A percentile compares a stretch with the other conserved stretches of the same genome.
These are phyloP conservation scores for Cyphomyrmex costatus DNA, from an alignment of 1,140 invertebrate genomes.

Conservation along the genomic window DNA sequence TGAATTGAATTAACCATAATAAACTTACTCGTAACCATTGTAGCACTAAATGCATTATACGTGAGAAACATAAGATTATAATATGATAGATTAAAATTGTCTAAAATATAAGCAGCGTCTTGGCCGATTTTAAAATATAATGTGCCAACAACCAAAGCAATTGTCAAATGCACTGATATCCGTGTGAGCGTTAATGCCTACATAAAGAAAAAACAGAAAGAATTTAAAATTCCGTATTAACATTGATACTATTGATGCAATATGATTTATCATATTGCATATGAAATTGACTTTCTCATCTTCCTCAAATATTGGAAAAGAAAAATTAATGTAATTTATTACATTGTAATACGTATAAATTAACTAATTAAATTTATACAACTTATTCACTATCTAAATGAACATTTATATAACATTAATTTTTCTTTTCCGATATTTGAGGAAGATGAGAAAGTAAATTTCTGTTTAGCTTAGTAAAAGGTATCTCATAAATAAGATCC, in stretches of 20 bases:
- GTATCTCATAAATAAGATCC: constrained; percentile 12
- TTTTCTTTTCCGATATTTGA: not conserved
- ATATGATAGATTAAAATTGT: constrained; percentile 93
- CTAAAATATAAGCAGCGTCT: constrained; percentile 91
- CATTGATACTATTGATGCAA: not conserved
- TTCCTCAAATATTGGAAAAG: no score
- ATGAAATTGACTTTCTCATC: no score
- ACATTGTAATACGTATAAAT: no score
- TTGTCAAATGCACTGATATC: constrained; percentile 91
- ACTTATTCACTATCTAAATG: not conserved
- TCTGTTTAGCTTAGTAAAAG: not conserved
- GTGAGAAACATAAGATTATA: constrained; percentile 95
- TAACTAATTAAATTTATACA: not conserved
- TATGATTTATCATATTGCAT: not conserved
- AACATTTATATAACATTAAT: not conserved
- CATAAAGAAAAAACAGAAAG: constrained; percentile 64
- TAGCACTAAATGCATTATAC: constrained; percentile 95
- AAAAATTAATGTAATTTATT: no score
- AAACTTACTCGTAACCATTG: constrained; percentile 95
- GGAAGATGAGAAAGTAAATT: not conserved
- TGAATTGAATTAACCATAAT: not conserved
- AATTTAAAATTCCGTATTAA: constrained; percentile 3
- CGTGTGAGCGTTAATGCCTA: constrained; percentile 92
- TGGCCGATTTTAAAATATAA: constrained; percentile 94
- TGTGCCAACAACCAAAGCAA: constrained; percentile 93